Evolutionary conservation across 2,113 vertebrate species (phyloP), one percentile per base, ranked within the genome.

Genomic region (Suricata suricatta): DNA sequence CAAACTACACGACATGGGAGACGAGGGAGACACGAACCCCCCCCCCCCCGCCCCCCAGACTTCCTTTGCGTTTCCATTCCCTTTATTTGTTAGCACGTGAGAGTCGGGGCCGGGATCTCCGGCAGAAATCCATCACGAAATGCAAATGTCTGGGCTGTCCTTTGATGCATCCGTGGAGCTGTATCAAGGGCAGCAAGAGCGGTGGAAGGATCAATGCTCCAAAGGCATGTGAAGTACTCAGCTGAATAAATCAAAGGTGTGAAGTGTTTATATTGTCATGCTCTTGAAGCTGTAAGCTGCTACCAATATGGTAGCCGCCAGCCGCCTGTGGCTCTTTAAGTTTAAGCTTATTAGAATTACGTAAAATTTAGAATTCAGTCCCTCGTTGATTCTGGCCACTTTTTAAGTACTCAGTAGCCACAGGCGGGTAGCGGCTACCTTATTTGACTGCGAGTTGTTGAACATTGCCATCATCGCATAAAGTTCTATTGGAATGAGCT

Each of bases 291-390:
- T 82, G 4, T 72, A 68, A 44, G 27, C 76, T 52, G 60, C 80
- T 68, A 50, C 38, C 16, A 47, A 5, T 47, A 60, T 85, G 86
- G 41, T 63, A 91, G 82, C 31, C 3, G 2, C 31, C 64, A 16
- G 41, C 21, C 7, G 19, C 52, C 7, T 29, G 44, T 83, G 64
- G 29, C 57, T 80, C 57, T 81, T 90, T 21, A 81, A 90, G 29
- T 74, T 80, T 21, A 69, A 95, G 2, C 90, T 33, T 83, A 82
- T 90, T 81, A 81, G 79, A 64, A 94, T 57, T 25, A 90, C n/a
- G 66, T 44, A 38, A 68, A 94, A 52, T 7, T 64, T 66, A 44
- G 94, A 81, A 64, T 35, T 77, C 31, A 87, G 29, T 84, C 14
- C n/a, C 50, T 80, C 15, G 64, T 29, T 74, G 21, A 41, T n/a